Evolutionary conservation across 2,888 invertebrate species (phyloP).

Genomic region (Diploptera punctata): DNA sequence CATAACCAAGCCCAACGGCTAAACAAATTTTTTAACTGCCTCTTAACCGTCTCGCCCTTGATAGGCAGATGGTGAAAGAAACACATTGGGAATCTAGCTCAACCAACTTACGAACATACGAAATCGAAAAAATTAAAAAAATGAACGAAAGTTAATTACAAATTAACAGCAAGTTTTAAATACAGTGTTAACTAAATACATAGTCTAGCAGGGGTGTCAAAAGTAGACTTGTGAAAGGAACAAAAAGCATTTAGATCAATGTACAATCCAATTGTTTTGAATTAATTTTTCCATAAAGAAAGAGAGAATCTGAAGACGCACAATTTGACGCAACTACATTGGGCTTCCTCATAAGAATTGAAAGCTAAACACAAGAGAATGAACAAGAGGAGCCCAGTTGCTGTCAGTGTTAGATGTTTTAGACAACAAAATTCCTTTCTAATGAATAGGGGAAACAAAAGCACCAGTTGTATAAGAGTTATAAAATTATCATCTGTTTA

Average conservation of each 20-base stretch:
- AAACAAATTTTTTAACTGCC: conserved; percentile 12
- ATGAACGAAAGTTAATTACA: too few relatives aligned
- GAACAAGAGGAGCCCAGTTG: neutral
- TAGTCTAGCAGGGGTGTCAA: neutral
- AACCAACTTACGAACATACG: neutral
- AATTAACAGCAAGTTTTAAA: too few relatives aligned
- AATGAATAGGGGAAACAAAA: conserved; percentile 8
- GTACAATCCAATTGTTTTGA: conserved; percentile 8
- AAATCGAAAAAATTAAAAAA: neutral
- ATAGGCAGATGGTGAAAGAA: neutral
- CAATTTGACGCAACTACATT: neutral
- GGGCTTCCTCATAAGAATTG: neutral
- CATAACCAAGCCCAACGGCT: neutral
- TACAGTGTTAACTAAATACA: neutral
- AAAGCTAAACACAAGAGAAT: neutral
- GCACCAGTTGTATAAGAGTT: conserved; percentile 14
- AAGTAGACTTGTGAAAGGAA: neutral
- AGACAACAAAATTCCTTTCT: conserved; percentile 17
- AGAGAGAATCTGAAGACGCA: conserved; percentile 23
- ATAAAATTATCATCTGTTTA: neutral
- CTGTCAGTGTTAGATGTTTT: conserved; percentile 15
- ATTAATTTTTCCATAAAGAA: neutral
- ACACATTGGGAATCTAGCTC: neutral
- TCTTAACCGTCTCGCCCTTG: neutral
- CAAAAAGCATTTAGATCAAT: neutral